A percentile compares a stretch with the other conserved stretches of the same genome.
phyloP scores from a whole-genome alignment of 1,140 invertebrate species.

The Chrysoperla carnea region DNA sequence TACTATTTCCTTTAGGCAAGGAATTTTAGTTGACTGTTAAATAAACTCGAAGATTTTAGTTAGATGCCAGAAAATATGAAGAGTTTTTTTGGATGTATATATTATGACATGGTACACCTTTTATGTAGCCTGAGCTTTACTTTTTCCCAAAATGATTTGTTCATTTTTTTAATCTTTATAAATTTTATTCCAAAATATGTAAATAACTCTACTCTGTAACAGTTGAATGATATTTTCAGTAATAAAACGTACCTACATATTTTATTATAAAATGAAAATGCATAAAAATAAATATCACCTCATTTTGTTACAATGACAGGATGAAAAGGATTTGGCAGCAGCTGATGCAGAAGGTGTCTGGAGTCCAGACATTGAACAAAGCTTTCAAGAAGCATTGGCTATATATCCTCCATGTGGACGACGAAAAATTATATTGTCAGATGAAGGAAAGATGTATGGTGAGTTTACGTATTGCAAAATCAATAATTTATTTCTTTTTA shows the following conservation, averaged over 20 bases:
- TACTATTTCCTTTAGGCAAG: too few relatives aligned
- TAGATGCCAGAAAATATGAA: too few relatives aligned
- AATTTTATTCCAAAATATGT: too few relatives aligned
- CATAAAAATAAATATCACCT: slow-evolving; percentile 11
- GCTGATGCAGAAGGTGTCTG: slow-evolving; percentile 98
- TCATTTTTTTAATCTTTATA: too few relatives aligned
- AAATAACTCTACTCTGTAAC: slow-evolving; percentile 6
- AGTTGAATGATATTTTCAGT: slow-evolving; percentile 13
- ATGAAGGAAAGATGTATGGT: slow-evolving; percentile 99
- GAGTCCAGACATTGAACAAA: slow-evolving; percentile 99
- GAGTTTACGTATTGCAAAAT: slow-evolving; percentile 31
- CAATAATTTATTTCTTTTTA: too few relatives aligned
- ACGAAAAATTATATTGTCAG: slow-evolving; percentile 97
- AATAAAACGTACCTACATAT: slow-evolving; percentile 22
- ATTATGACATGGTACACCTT: too few relatives aligned
- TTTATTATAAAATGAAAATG: slow-evolving; percentile 15
- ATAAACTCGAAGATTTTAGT: too few relatives aligned
- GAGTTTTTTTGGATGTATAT: too few relatives aligned
- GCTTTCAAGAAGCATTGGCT: slow-evolving; percentile 97
- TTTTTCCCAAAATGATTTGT: too few relatives aligned
- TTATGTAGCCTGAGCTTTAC: too few relatives aligned
- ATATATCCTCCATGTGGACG: slow-evolving; percentile 99
- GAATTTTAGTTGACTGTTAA: too few relatives aligned
- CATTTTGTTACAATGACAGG: slow-evolving; percentile 28
- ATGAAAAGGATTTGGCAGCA: slow-evolving; percentile 75